Base-by-base conservation (phyloP, 2,888 invertebrate genomes). In the Ganaspis brasiliensis region DNA sequence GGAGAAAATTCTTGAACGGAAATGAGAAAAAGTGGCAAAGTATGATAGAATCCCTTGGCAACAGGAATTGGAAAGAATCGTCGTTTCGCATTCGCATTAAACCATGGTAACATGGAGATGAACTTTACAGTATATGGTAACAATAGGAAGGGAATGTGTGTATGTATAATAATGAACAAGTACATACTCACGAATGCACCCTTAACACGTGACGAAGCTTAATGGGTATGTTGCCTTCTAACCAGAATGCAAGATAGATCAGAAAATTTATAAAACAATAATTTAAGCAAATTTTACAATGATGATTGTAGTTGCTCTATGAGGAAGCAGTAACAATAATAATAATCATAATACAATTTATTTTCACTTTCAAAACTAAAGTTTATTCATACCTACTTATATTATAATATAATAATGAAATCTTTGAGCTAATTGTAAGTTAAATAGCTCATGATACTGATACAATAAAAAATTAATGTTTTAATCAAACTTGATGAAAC, bases 181-280 rank as follows among this genome's bases (percentile, higher is more conserved):
- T 56, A 74, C 67, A 77, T 72, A 77, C 73, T 71, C 75, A 75
- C 56, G 72, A 57, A 75, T 9, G 21, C 12, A 21, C 61, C 37
- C 61, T 37, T 37, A 78, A 76, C 77, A 79, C 79, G 76, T 75
- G 79, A 81, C 77, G 76, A 81, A 77, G 74, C 79, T 70, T 79
- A 79, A 76, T 74, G 56, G 77, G 75, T 16, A 70, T 74, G 63
- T 70, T 74, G 75, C 76, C 78, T 78, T 74, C 72, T 73, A 79
- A 74, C 73, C 77, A 74, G 75, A 76, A 76, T 77, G 77, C 73
- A 24, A 73, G 45, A 55, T 49, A 71, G 74, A 78, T 78, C 79
- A 76, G 75, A 75, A 70, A 73, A 74, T 81, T 70, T 77, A 73
- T 74, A 35, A 31, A 16, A 35, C 31, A 45, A 12, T n/a, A n/a